phyloP scores from a whole-genome alignment of 2,888 invertebrate genomes.

The Polymixis lichenea region DNA sequence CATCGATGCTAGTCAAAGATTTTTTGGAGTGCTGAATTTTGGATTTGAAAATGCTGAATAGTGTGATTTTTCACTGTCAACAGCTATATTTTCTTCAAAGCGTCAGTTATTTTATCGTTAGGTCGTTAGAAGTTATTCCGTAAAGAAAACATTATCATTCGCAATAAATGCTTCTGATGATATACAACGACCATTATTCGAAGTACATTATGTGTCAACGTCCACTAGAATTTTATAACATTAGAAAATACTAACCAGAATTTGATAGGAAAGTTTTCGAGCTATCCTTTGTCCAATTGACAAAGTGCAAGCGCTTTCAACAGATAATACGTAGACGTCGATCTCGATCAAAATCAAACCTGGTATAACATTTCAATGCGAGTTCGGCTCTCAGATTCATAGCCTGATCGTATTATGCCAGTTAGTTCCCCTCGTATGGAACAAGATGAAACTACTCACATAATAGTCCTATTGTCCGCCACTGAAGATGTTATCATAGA shows the following conservation, averaged over 20 bases:
- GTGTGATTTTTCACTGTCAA: background rate
- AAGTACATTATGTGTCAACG: constrained; percentile 16
- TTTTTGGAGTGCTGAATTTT: constrained; percentile 22
- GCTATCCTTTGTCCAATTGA: constrained; percentile 68
- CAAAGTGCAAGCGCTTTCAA: constrained; percentile 75
- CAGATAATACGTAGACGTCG: constrained; percentile 73
- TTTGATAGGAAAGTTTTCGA: constrained; percentile 58
- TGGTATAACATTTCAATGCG: constrained; percentile 81
- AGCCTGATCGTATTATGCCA: constrained; percentile 76
- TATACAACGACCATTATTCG: background rate
- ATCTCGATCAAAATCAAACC: constrained; percentile 78
- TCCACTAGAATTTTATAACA: constrained; percentile 33
- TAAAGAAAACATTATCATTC: constrained; percentile 13
- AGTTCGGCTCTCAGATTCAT: constrained; percentile 76
- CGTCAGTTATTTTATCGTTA: constrained; percentile 5
- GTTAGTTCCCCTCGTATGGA: constrained; percentile 74
- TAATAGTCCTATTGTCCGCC: constrained; percentile 83
- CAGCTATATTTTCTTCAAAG: background rate
- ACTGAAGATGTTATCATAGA: constrained; percentile 80
- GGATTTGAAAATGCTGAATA: background rate
- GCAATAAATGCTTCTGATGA: constrained; percentile 21
- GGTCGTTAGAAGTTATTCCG: constrained; percentile 16
- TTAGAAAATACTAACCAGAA: constrained; percentile 42
- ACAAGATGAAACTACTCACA: constrained; percentile 79
- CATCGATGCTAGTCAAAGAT: constrained; percentile 30